Evolutionary conservation across 2,113 vertebrate species (phyloP), one percentile per base, ranked within the genome.

Genomic region (Bos indicus): DNA sequence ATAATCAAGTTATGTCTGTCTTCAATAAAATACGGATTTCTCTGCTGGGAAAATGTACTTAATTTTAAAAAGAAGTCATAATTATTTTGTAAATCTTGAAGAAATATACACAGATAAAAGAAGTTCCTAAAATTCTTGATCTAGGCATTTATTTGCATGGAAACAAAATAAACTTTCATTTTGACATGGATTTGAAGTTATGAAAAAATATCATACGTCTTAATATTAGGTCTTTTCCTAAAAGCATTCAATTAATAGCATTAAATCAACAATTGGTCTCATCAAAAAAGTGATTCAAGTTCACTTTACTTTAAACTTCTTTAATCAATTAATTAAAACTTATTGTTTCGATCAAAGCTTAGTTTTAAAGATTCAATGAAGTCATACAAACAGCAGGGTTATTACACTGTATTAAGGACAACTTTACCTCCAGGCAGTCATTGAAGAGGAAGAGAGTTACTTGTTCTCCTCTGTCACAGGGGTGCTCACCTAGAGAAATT

Each of bases 361-460:
- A 40, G 28, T 78, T 83, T 93, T 85, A 97, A 94, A 77, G n/a
- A 91, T 48, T 86, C 33, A 78, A 28, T 26, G 19, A 95, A 90
- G 84, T 84, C 33, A 90, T 33, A 91, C 46, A 85, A 17, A 67
- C 43, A 92, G 7, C 25, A 82, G 14, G 59, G 46, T 48, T 86
- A 80, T 54, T 62, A 81, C 40, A 54, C 21, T 82, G 16, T 25
- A 40, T 54, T 46, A 90, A 91, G 91, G 23, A 74, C 54, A 95
- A 57, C 23, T 77, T 98, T 98, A 99, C 99, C 99, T 99, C 99
- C 1, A 99, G 98, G 97, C 99, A 99, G 97, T 99, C 99, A 90
- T 99, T 99, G 99, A 99, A 99, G 92, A 99, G 99, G 89, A 99
- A 99, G 62, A 99, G 99, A 0, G 99, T 99, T 93, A 99, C 99